Conservation (phyloP, 2,888 invertebrate genomes). For the Rugalucina vietnamica region DNA sequence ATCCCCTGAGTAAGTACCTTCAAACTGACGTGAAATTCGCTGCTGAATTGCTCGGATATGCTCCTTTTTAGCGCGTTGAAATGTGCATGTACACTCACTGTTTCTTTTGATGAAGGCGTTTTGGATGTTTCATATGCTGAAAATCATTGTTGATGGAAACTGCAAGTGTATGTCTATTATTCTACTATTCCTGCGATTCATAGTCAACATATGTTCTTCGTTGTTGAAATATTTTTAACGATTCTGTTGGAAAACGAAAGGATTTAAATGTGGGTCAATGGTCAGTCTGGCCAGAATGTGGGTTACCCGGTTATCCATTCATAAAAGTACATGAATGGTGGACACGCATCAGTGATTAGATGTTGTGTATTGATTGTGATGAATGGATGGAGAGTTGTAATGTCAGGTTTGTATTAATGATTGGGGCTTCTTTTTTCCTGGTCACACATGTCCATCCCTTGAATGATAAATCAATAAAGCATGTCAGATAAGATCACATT, state of each 20-base stretch:
- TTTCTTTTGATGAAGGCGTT: slow-evolving; percentile 47
- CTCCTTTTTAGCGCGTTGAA: not conserved
- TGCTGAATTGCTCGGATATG: not conserved
- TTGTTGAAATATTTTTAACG: too few species aligned
- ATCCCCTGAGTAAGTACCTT: slow-evolving; percentile 74
- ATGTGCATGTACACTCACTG: slow-evolving; percentile 11
- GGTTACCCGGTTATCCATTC: slow-evolving; percentile 49
- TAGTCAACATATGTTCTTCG: too few species aligned
- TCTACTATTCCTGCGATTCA: too few species aligned
- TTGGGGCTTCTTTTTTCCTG: too few species aligned
- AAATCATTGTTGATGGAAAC: too few species aligned
- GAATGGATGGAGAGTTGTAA: too few species aligned
- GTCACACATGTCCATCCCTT: too few species aligned
- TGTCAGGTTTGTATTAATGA: too few species aligned
- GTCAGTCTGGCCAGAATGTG: not conserved
- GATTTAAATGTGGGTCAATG: not conserved
- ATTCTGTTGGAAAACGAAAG: too few species aligned
- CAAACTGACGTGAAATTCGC: not conserved
- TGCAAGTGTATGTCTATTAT: too few species aligned
- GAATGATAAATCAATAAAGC: too few species aligned
- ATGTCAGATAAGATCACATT: too few species aligned
- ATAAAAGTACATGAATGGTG: slow-evolving; percentile 65
- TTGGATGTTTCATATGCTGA: slow-evolving; percentile 20
- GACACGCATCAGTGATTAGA: slow-evolving; percentile 44
- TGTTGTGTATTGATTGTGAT: not conserved